Evolutionary conservation across 30 jellyfish, hydroid and myxozoan species (phyloP).

Genomic region (Hydractinia symbiolongicarpus): DNA sequence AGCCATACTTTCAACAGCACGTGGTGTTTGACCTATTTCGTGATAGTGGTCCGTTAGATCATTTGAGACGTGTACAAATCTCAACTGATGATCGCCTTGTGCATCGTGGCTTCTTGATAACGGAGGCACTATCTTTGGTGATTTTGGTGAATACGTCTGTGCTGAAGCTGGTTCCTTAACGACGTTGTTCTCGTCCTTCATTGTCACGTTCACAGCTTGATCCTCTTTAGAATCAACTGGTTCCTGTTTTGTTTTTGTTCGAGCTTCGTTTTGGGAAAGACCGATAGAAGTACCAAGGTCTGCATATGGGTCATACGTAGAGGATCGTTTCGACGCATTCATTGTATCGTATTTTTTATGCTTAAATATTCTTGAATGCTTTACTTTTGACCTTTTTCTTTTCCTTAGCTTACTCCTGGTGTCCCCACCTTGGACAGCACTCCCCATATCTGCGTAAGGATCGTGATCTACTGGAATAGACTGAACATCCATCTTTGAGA

Average conservation of each 20-base stretch:
- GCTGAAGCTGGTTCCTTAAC: too few relatives aligned
- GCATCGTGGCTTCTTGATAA: too few relatives aligned
- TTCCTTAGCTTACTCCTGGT: background rate
- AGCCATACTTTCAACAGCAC: too few relatives aligned
- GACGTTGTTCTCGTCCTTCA: too few relatives aligned
- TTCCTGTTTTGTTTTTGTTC: background rate
- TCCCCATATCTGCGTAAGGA: slow-evolving; percentile 59
- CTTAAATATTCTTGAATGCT: background rate
- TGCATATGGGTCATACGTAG: slow-evolving; percentile 69
- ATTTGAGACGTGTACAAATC: too few relatives aligned
- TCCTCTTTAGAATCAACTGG: background rate
- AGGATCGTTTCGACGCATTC: slow-evolving; percentile 31
- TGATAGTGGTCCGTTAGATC: too few relatives aligned
- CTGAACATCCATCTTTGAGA: slow-evolving; percentile 12
- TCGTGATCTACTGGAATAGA: slow-evolving; percentile 9
- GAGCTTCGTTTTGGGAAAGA: slow-evolving; percentile 42
- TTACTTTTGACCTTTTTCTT: background rate
- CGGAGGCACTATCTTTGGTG: too few relatives aligned
- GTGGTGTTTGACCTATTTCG: too few relatives aligned
- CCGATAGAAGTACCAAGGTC: slow-evolving; percentile 74
- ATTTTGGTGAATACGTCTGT: too few relatives aligned
- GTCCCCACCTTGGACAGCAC: slow-evolving; percentile 12
- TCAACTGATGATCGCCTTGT: too few relatives aligned
- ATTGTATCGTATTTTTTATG: background rate
- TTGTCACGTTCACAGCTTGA: background rate